Percentiles rank a stretch among this genome's conserved stretches.
Conservation (phyloP, 2,797 vertebrate genomes). For the Fundulus diaphanus region DNA sequence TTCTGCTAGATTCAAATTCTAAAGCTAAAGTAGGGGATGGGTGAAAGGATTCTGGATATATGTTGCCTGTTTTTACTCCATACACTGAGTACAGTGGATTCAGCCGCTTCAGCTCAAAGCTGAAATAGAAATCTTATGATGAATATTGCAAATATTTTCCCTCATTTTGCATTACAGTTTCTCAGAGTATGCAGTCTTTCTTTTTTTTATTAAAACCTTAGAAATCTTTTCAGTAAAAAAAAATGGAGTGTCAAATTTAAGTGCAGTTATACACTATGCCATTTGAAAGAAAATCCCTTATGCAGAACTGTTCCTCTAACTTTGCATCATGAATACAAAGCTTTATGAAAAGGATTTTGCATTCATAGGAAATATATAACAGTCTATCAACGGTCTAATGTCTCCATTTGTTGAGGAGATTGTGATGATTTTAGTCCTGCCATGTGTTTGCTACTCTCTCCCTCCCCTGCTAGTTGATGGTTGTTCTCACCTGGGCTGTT, state of each 20-base stretch:
- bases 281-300: neutral
- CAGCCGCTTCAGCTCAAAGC: neutral
- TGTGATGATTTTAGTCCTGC: no score
- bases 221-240: neutral
- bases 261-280: neutral
- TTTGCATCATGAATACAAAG: no score
- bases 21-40: conserved; percentile 2
- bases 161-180: neutral
- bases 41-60: conserved; percentile 23
- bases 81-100: neutral
- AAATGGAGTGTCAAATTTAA: neutral
- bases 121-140: neutral
- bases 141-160: neutral
- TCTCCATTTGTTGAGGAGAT: no score
- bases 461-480: no score
- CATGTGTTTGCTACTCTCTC: no score
- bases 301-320: no score
- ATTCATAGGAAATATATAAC: no score
- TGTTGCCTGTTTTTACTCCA: conserved; percentile 5
- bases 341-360: no score
- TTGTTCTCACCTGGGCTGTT: no score
- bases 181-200: neutral
- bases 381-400: no score
- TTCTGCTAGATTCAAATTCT: conserved; percentile 23
- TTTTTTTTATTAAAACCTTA: neutral